Evolutionary conservation across 2,888 invertebrate genomes (phyloP).

Genomic region (Pecten maximus): DNA sequence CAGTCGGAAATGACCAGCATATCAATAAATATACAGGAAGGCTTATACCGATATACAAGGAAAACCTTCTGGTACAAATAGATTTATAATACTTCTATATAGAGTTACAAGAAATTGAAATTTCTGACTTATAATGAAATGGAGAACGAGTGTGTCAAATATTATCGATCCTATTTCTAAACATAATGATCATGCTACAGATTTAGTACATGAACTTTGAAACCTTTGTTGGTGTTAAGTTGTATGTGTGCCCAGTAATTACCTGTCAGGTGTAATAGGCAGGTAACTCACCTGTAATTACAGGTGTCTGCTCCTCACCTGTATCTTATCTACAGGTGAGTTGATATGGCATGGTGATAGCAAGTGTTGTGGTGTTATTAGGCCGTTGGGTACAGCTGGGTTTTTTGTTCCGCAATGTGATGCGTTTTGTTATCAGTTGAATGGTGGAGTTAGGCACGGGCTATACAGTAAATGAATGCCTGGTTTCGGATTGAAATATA

Average conservation of each 20-base stretch:
- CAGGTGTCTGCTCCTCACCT: not conserved
- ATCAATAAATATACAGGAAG: not conserved
- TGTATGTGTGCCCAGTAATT: not conserved
- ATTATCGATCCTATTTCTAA: not conserved
- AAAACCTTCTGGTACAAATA: not conserved
- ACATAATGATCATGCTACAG: not conserved
- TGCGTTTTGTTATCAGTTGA: not conserved
- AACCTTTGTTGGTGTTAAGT: not conserved
- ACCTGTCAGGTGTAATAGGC: constrained; percentile 30
- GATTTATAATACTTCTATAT: not conserved
- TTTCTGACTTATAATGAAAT: not conserved
- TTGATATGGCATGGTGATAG: not conserved
- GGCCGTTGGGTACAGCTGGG: not conserved
- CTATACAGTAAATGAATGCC: too few species aligned
- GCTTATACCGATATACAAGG: too few species aligned
- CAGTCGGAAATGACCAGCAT: not conserved
- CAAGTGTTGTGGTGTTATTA: not conserved
- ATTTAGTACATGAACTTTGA: not conserved
- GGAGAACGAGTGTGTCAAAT: not conserved
- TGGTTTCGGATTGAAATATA: too few species aligned
- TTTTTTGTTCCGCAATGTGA: not conserved
- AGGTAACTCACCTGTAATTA: constrained; percentile 31
- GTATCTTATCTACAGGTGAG: not conserved
- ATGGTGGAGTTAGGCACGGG: too few species aligned
- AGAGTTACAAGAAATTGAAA: not conserved